Conservation (phyloP, 2,888 invertebrate genomes). For the Lithophane socia region DNA sequence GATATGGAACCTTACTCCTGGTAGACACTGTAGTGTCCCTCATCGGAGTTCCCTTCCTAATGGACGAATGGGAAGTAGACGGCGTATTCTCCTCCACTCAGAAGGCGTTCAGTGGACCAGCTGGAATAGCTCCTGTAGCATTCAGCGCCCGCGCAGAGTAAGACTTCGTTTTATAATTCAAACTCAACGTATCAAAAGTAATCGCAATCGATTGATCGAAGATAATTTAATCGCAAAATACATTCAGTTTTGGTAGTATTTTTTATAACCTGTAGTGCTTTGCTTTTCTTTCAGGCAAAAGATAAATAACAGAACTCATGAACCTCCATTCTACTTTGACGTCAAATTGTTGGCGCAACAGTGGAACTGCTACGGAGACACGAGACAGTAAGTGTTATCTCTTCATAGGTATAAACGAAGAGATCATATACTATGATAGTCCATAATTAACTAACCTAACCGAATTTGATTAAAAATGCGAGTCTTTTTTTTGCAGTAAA, state of each 20-base stretch:
- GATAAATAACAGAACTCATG: constrained; percentile 80
- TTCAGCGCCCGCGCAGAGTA: constrained; percentile 92
- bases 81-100: constrained; percentile 92
- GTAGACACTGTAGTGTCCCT: constrained; percentile 93
- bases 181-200: not conserved
- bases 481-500: not conserved
- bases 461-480: not conserved
- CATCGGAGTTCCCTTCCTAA: constrained; percentile 91
- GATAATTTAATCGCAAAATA: not conserved
- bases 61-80: constrained; percentile 92
- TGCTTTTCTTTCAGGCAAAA: constrained; percentile 75
- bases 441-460: not conserved
- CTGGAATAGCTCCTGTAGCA: constrained; percentile 92
- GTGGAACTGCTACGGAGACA: constrained; percentile 86
- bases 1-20: constrained; percentile 90
- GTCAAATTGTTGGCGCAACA: constrained; percentile 82
- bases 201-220: not conserved
- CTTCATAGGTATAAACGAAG: not conserved
- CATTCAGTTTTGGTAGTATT: not conserved
- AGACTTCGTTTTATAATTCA: constrained; percentile 65
- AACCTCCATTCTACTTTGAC: constrained; percentile 85
- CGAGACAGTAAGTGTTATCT: constrained; percentile 77
- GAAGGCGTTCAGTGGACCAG: constrained; percentile 92
- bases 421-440: not conserved
- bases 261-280: not conserved